Conservation (phyloP, 2,113 vertebrate species). For the Spheniscus mendiculus region DNA sequence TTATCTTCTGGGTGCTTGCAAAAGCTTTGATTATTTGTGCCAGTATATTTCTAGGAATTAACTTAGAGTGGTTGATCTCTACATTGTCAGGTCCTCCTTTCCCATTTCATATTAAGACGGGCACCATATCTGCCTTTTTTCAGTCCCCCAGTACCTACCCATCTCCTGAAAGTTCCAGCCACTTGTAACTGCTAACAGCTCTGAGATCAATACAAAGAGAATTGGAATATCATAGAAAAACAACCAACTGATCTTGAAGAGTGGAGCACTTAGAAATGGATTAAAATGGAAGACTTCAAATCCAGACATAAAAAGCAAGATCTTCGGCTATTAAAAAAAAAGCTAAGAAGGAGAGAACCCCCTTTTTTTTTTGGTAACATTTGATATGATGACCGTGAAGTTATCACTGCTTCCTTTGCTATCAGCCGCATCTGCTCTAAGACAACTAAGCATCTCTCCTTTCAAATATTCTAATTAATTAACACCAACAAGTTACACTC, state of each 20-base stretch:
- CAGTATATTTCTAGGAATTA: neutral
- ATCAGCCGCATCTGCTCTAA: neutral
- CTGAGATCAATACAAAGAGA: neutral
- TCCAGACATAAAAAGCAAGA: neutral
- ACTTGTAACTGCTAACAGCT: neutral
- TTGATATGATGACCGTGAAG: neutral
- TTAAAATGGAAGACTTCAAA: neutral
- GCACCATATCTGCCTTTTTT: neutral
- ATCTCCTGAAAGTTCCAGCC: neutral
- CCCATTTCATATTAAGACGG: neutral
- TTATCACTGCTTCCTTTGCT: neutral
- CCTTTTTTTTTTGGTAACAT: neutral
- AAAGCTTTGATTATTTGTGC: neutral
- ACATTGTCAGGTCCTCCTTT: neutral
- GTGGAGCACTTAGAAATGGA: neutral
- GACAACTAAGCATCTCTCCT: neutral
- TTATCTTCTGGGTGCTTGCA: neutral
- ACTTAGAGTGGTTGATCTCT: neutral
- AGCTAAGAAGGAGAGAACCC: neutral
- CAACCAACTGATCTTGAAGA: neutral
- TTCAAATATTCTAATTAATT: neutral
- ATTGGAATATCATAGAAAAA: neutral
- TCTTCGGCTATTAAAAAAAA: neutral
- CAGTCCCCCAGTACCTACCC: neutral
- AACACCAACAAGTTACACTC: neutral